Evolutionary conservation across 2,888 invertebrate species (phyloP), one percentile per base, ranked within the genome.

Genomic region (Catotricha subobsoleta): DNA sequence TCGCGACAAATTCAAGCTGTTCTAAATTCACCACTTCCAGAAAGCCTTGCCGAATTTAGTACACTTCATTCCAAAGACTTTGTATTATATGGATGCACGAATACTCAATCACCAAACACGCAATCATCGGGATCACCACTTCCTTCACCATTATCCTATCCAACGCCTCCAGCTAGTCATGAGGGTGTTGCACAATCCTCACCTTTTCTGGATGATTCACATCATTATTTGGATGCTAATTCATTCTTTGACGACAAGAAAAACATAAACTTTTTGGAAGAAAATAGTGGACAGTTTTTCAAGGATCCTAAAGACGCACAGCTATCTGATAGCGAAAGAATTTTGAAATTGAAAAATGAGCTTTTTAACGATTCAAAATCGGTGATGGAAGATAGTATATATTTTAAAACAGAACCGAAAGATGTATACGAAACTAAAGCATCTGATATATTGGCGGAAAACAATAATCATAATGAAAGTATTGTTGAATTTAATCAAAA

Each of bases 91-190:
- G 64, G 47, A 12, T 65, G 46, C 54, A 57, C 52, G 52, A 65
- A 48, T 54, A 58, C 60, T 23, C 60, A 46, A 41, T 48, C 45
- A 61, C 59, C 31, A 62, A 59, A 49, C 52, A 45, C 48, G 44
- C 46, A 31, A 47, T 71, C 66, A 40, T 67, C 66, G 12, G 67
- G 71, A 47, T 75, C 74, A 1, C 76, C 76, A 0, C 50, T 76
- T 45, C 73, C 75, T 47, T 76, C 76, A 21, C 77, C 77, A 0
- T 69, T 86, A 51, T 74, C 81, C 18, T 87, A 86, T 55, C 86
- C 87, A 3, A 87, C 87, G 8, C 87, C 87, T 18, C 86, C 87
- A 4, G 84, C 86, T 2, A 86, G 84, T 50, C 84, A 84, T 51
- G 86, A 84, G 63, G 82, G 82, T 18, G 55, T 60, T 20, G 54